Evolutionary conservation across 1,140 invertebrate species (phyloP), one percentile per base, ranked within the genome.

Genomic region (Himalopsyche phryganea): DNA sequence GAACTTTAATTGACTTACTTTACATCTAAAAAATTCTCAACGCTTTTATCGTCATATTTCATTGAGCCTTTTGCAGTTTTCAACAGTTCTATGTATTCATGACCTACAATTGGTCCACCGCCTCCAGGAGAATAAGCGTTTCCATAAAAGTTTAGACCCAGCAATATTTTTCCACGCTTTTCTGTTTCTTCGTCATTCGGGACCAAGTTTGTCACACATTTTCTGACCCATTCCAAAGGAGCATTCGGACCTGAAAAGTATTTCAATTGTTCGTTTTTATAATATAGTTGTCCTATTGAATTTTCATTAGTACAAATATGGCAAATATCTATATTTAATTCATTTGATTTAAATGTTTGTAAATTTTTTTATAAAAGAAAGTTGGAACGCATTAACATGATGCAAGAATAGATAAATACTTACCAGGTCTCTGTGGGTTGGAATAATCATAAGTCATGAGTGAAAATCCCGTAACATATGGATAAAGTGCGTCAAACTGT

Each of bases 381-480:
- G n/a, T 35, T 35, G 33, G 33, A n/a, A 7, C 33, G 33, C 6
- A 35, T 35, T n/a, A n/a, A 14, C n/a, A 60, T 6, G 15, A 23
- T 17, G 36, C 14, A 14, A 44, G 9, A 18, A 28, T n/a, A 1
- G n/a, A 40, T 11, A 15, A 2, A 23, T 2, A 49, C 17, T 23
- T 68, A 81, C 90, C 91, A 60, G 91, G 90, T 66, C 85, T 83
- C 69, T 90, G 85, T 9, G 88, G 77, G 75, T 75, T 90, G 18
- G 93, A 95, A 74, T 86, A 97, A 72, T 98, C 95, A 73, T 98
- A 98, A 0, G 93, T 96, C 93, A 96, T 96, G 1, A 98, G 78
- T 36, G 92, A 95, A 70, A 97, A 94, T 48, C 84, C 87, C 67
- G 88, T 86, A 1, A 97, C 81, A 72, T 87, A 77, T 20, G 86